Evolutionary conservation across 2,797 vertebrate species (phyloP).

Genomic region (Clamator glandarius): DNA sequence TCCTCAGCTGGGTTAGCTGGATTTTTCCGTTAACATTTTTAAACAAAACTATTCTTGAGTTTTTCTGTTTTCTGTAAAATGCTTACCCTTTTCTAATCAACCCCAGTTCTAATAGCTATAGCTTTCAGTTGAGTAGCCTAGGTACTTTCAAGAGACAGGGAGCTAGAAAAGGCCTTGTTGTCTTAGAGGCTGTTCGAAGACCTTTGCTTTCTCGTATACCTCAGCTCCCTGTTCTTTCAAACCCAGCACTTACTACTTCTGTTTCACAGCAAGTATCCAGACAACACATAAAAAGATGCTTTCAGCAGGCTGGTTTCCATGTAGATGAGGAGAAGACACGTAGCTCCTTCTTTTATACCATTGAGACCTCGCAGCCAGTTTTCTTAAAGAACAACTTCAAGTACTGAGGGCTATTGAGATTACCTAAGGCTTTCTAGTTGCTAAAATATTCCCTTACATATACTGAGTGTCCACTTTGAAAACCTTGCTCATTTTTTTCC

Average conservation of each 20-base stretch:
- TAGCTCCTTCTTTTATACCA: neutral
- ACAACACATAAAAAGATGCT: neutral
- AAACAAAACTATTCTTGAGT: neutral
- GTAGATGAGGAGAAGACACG: neutral
- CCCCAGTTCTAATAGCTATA: neutral
- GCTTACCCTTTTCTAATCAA: neutral
- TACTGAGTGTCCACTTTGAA: slow-evolving; percentile 66
- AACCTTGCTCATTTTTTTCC: slow-evolving; percentile 59
- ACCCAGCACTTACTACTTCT: neutral
- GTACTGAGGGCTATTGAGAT: neutral
- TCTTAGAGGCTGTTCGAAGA: neutral
- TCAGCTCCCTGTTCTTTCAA: neutral
- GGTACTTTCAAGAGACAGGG: neutral
- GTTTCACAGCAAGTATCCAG: neutral
- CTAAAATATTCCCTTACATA: slow-evolving; percentile 28
- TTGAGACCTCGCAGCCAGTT: accelerated
- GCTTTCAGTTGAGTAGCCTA: neutral
- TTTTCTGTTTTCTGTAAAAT: neutral
- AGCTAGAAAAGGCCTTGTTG: neutral
- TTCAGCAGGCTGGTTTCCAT: neutral
- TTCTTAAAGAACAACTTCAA: neutral
- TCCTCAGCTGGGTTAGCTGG: neutral
- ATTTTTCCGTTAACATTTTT: neutral
- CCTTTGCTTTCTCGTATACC: neutral
- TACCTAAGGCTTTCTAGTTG: neutral